phyloP scores from a whole-genome alignment of 2,888 invertebrate genomes.

The Sympetrum striolatum region DNA sequence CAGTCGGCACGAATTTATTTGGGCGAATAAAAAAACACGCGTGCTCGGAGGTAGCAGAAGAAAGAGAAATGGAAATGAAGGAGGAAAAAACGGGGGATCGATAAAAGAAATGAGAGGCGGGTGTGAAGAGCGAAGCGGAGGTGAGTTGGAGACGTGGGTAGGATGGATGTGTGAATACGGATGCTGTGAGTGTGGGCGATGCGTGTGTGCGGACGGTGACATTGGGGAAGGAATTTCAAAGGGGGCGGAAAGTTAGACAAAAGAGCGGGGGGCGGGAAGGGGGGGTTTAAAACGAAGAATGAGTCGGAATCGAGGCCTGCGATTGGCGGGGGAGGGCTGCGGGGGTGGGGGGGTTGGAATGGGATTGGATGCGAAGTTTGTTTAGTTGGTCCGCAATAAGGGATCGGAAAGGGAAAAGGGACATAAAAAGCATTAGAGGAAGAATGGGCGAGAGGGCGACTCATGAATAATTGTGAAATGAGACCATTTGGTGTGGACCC shows the following conservation, averaged over 20 bases:
- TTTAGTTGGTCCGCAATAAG: conserved; percentile 40
- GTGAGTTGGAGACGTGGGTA: not conserved
- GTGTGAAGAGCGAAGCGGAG: not conserved
- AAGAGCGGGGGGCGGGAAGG: not conserved
- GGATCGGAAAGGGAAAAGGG: not conserved
- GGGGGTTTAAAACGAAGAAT: not conserved
- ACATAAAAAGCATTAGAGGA: not conserved
- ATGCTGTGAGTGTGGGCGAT: not conserved
- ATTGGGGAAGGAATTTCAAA: not conserved
- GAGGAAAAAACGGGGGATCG: not conserved
- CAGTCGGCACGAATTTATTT: not conserved
- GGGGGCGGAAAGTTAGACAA: conserved; percentile 1
- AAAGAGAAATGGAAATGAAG: not conserved
- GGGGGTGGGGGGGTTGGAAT: not conserved
- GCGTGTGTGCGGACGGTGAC: not conserved
- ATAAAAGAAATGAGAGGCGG: not conserved
- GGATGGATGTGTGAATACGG: not conserved
- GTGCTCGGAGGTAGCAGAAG: not conserved
- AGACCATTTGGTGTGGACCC: conserved; percentile 23
- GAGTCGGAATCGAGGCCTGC: conserved; percentile 4
- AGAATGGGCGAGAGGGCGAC: not conserved
- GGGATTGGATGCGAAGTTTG: conserved; percentile 33
- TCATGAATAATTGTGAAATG: conserved; percentile 41
- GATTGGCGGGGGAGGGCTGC: conserved; percentile 1
- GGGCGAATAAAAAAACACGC: not conserved